Percentiles rank a stretch among this genome's conserved stretches.
phyloP scores from a whole-genome alignment of 2,113 vertebrate species.

The Scalopus aquaticus region DNA sequence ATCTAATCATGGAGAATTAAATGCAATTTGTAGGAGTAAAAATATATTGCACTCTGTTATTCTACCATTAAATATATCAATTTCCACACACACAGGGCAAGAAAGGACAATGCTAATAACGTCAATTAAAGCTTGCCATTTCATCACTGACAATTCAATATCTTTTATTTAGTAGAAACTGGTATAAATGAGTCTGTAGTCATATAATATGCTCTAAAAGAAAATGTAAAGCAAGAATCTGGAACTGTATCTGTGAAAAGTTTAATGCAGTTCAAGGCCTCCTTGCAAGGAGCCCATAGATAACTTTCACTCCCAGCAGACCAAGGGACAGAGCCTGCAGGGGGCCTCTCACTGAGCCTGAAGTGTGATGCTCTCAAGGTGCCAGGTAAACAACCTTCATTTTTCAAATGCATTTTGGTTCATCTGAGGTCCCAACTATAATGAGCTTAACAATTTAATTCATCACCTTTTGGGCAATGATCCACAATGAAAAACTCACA shows the following conservation, averaged over 20 bases:
- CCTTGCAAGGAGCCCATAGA: not conserved
- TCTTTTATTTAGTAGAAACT: constrained; percentile 48
- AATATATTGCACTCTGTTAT: not conserved
- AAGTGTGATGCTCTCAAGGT: not conserved
- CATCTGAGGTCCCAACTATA: constrained; percentile 74
- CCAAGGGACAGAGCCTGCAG: not conserved
- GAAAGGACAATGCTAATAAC: constrained; percentile 56
- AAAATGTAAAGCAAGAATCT: constrained; percentile 53
- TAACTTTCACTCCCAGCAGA: not conserved
- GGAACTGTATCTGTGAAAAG: not conserved
- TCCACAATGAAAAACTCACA: constrained; percentile 78
- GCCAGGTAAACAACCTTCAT: constrained; percentile 62
- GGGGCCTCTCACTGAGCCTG: not conserved
- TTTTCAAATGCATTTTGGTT: constrained; percentile 72
- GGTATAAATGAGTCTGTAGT: not conserved
- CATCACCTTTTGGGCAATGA: constrained; percentile 81
- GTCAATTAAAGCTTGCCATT: constrained; percentile 77
- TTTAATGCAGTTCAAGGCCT: constrained; percentile 37
- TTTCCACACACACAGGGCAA: not conserved
- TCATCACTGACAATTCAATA: constrained; percentile 64
- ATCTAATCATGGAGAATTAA: constrained; percentile 46
- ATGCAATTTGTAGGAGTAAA: constrained; percentile 39
- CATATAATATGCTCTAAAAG: not conserved
- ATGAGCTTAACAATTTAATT: constrained; percentile 80
- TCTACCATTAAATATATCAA: constrained; percentile 44